Evolutionary conservation across 1,140 invertebrate species (phyloP).

Genomic region (Lordiphosa collinella): DNA sequence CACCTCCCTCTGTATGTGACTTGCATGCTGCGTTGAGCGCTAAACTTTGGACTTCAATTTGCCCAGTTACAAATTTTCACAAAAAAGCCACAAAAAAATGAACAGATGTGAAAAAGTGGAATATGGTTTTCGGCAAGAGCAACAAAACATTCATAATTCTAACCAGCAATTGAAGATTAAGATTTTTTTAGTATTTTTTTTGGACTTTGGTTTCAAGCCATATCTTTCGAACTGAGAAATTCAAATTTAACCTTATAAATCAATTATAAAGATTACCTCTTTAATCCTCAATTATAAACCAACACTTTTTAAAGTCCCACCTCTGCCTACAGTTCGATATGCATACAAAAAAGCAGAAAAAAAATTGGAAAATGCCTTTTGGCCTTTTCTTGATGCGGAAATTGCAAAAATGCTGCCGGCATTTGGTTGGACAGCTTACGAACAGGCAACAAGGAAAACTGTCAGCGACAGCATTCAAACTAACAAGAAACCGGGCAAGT

Average conservation of each 20-base stretch:
- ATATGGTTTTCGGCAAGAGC: constrained; percentile 18
- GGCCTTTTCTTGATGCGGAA: constrained; percentile 44
- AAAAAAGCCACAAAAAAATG: constrained; percentile 14
- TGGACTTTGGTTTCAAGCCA: too few species aligned
- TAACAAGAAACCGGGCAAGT: constrained; percentile 22
- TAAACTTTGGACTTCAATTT: constrained; percentile 73
- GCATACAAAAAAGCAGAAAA: constrained; percentile 9
- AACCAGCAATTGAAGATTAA: too few species aligned
- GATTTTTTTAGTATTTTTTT: too few species aligned
- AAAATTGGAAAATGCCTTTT: constrained; percentile 32
- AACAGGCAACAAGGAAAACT: constrained; percentile 31
- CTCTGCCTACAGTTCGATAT: constrained; percentile 10
- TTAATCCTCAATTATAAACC: background rate
- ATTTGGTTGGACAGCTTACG: constrained; percentile 54
- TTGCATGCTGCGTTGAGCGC: constrained; percentile 59
- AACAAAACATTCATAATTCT: too few species aligned
- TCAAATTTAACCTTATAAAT: too few species aligned
- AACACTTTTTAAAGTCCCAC: constrained; percentile 14
- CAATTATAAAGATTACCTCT: too few species aligned
- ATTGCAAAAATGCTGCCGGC: constrained; percentile 61
- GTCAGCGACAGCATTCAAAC: constrained; percentile 62
- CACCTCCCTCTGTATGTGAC: constrained; percentile 50
- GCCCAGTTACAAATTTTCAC: constrained; percentile 58
- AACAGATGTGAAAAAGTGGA: constrained; percentile 21
- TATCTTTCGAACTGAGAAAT: too few species aligned